Base-by-base conservation (phyloP, 2,888 invertebrate species). In the Gastrophysa polygoni region DNA sequence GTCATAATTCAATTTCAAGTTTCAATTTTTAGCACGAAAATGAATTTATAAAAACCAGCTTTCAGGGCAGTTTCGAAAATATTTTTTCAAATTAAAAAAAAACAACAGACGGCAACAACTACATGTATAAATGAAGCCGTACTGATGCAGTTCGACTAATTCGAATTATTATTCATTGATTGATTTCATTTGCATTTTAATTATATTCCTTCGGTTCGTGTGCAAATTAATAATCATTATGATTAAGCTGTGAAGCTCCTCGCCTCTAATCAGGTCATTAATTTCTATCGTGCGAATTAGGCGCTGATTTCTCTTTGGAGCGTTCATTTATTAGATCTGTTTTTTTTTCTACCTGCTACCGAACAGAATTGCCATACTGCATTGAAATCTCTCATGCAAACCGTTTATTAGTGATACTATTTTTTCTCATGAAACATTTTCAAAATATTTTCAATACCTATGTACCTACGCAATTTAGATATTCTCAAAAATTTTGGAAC, bases 241-340 rank as follows among this genome's bases (percentile, higher is more conserved):
- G 10, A 32, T 32, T 32, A 2, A 2, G 32, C 10, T 32, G 32
- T 32, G 10, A 8, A 32, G 32, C 4, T 32, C 10, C 32, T 3
- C 4, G 32, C 4, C 32, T 11, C 32, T 28, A 67, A 59, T 64
- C 59, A 62, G 64, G 62, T 59, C 61, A 64, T 57, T 64, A 59
- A 50, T 24, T 59, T 43, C 55, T 50, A 57, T 32, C 57, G 34
- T 16, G 44, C 54, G 52, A 62, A 56, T 66, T 59, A 58, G 5
- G 43, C 56, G 61, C 51, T 20, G 14, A 61, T 65, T 65, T 65
- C 64, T 65, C 61, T 65, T 65, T 61, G 4, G 32, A 32, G 32
- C 32, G 8, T 32, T 11, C 32, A 11, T 32, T 32, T 32, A 32
- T 32, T 32, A 8, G 32, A 11, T 8, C 10, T 47, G 5, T 5